Evolutionary conservation across 2,888 invertebrate genomes (phyloP), one percentile per base, ranked within the genome.

Genomic region (Drosophila incognita): DNA sequence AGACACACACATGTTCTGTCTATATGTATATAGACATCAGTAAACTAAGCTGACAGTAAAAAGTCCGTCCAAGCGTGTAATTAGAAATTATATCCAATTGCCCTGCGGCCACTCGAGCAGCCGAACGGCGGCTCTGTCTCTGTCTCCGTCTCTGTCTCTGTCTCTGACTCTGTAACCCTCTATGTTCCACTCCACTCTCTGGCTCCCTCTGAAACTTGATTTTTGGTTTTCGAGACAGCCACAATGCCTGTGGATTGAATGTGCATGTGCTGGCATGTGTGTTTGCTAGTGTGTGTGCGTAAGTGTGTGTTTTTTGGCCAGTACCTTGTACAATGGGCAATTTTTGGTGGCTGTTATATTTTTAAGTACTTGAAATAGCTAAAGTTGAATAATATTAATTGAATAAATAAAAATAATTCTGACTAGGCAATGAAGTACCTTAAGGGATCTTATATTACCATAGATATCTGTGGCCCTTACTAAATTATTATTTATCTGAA

Each of bases 51-150:
- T 88, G 86, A 87, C 87, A 86, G 87, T 87, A 88, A 83, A 90
- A 87, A 87, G 89, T 89, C 89, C 91, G 87, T 87, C 90, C 91
- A 92, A 92, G 90, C 91, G 91, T 87, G 90, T 92, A 91, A 91
- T 91, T 91, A 92, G 91, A 91, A 91, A 92, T 91, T 92, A 91
- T 91, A 92, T 91, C 91, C 92, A 91, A 92, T 91, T 92, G 92
- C 92, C 91, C 91, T 85, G 91, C 84, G 92, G 91, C 85, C 84
- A 86, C 86, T 85, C 84, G 85, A 85, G 89, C 79, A 84, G 40
- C 71, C 75, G 86, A 79, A 67, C 69, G 65, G 81, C 69, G 68
- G 59, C 83, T 56, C 8, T 38, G 27, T 56, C 54, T 54, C 31
- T 31, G 38, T 15, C n/a, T 38, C n/a, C 29, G 7, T 15, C 21